phyloP scores from a whole-genome alignment of 2,113 vertebrate species.

The Apteryx owenii region DNA sequence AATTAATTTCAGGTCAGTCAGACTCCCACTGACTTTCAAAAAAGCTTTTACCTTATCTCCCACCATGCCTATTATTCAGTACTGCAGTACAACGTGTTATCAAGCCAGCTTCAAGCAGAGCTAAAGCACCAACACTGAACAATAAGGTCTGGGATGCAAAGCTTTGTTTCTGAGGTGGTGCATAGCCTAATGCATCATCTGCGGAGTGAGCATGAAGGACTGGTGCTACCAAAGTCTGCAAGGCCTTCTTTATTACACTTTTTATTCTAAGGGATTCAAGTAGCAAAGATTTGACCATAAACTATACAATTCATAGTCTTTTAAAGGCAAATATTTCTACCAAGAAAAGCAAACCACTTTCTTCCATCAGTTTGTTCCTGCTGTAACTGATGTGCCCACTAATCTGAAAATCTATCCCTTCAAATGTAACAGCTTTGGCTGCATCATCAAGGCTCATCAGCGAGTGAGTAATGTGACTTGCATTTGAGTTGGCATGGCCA shows the following conservation, averaged over 20 bases:
- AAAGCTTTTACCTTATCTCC: background rate
- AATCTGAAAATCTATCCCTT: background rate
- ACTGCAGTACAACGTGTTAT: fast-evolving
- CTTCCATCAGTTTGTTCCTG: background rate
- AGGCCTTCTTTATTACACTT: background rate
- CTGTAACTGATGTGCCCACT: background rate
- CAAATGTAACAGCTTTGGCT: background rate
- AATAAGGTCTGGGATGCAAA: background rate
- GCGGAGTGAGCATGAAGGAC: background rate
- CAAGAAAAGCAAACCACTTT: background rate
- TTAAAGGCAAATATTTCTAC: background rate
- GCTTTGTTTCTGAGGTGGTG: background rate
- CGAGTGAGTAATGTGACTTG: background rate
- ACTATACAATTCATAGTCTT: background rate
- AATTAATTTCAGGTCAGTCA: background rate
- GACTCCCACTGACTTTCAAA: background rate
- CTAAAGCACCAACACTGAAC: background rate
- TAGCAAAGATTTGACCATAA: background rate
- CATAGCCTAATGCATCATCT: background rate
- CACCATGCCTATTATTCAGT: background rate
- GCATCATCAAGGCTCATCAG: background rate
- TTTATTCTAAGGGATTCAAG: background rate
- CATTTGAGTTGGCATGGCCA: background rate
- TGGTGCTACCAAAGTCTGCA: background rate
- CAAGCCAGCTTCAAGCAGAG: background rate